Percentiles rank a stretch among this genome's conserved stretches.
Conservation (phyloP, 1,140 invertebrate species). For the Probaryconus sp. region DNA sequence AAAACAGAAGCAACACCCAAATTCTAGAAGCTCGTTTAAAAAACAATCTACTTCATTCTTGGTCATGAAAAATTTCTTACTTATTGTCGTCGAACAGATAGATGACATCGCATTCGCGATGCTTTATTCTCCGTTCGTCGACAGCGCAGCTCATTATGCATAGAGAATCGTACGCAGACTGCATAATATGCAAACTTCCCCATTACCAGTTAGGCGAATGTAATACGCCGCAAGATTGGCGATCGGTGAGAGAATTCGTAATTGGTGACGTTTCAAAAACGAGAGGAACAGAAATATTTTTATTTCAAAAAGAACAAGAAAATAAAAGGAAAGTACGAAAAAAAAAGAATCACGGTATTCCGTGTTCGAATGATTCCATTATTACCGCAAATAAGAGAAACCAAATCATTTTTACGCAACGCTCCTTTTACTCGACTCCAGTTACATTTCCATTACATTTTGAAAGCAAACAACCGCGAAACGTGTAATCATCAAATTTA, state of each 20-base stretch:
- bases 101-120: constrained; percentile 64
- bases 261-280: constrained; percentile 54
- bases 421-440: too few species aligned
- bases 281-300: constrained; percentile 45
- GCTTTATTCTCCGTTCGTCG: constrained; percentile 72
- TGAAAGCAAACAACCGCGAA: too few species aligned
- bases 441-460: too few species aligned
- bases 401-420: too few species aligned
- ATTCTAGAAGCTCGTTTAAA: not conserved
- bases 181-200: constrained; percentile 74
- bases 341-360: too few species aligned
- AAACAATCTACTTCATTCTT: constrained; percentile 3
- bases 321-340: too few species aligned
- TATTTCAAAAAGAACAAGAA: too few species aligned
- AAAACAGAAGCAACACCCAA: too few species aligned
- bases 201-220: constrained; percentile 71
- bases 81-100: constrained; percentile 57
- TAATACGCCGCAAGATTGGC: constrained; percentile 62
- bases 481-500: too few species aligned
- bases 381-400: too few species aligned
- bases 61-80: constrained; percentile 42
- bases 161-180: constrained; percentile 74
- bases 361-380: too few species aligned
- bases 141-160: constrained; percentile 73
- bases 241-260: constrained; percentile 63